phyloP scores from a whole-genome alignment of 2,797 vertebrate species.

The Streptopelia turtur region DNA sequence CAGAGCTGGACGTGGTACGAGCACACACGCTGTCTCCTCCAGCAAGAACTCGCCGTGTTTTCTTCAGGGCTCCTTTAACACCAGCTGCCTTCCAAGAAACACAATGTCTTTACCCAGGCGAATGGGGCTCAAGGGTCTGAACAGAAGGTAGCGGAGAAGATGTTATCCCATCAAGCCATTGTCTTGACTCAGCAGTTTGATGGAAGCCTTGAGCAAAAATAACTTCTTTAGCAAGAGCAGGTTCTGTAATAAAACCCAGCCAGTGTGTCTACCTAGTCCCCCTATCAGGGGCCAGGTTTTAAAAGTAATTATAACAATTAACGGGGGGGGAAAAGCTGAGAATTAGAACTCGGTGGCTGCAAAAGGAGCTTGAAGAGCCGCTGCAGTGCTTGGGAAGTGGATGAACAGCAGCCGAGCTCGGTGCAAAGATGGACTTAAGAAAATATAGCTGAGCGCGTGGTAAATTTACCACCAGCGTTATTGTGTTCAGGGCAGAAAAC shows the following conservation, averaged over 20 bases:
- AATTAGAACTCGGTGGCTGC: neutral
- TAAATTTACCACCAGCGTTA: neutral
- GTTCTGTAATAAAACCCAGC: slow-evolving; percentile 37
- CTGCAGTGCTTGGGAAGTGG: neutral
- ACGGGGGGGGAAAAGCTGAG: neutral
- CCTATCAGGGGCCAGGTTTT: neutral
- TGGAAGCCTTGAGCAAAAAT: slow-evolving; percentile 40
- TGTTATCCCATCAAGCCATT: slow-evolving; percentile 35
- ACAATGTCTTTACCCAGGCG: neutral
- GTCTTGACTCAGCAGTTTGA: slow-evolving; percentile 53
- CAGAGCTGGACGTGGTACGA: no score
- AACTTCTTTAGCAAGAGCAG: slow-evolving; percentile 4
- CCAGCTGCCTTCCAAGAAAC: slow-evolving; percentile 36
- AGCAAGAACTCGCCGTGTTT: fast-evolving
- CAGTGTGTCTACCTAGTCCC: slow-evolving; percentile 7
- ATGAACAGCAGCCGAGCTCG: neutral
- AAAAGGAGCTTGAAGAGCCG: neutral
- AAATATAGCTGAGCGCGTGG: fast-evolving
- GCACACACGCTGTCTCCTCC: fast-evolving
- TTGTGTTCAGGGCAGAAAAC: neutral
- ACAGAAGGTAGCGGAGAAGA: slow-evolving; percentile 54
- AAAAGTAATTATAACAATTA: slow-evolving; percentile 31
- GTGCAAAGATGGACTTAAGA: neutral
- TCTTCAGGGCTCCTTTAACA: slow-evolving; percentile 36
- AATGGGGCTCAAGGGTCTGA: slow-evolving; percentile 63